Evolutionary conservation across 1,140 invertebrate genomes (phyloP), one percentile per base, ranked within the genome.

Genomic region (Zaprionus inermis): DNA sequence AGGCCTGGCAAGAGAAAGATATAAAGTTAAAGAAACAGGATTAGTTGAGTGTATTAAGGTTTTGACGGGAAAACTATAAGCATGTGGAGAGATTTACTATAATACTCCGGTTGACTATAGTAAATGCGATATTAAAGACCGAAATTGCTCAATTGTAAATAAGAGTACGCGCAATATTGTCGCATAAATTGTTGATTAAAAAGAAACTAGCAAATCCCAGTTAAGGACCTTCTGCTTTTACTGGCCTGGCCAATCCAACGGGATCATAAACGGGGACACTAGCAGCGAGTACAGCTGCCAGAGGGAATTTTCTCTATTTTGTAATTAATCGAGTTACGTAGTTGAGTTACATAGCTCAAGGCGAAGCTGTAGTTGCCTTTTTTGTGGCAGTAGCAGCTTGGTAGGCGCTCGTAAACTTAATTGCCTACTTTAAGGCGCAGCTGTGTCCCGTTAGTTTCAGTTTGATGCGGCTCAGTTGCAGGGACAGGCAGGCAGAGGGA

Each of bases 1-100:
- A 96, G 93, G 89, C 95, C 95, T 95, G 92, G 1, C 9, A 18
- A 16, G 57, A 22, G n/a, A 28, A 1, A 70, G 24, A 71, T 41
- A 63, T 28, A 56, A 7, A 66, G 4, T 20, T 7, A 30, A 10
- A 57, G 18, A 44, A n/a, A 30, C 0, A 67, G 20, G n/a, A 22
- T 44, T 24, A 22, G 12, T 30, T 16, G n/a, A 54, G 22, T 32
- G 30, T 5, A 4, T 32, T 32, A 6, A 3, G 6, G 28, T 28
- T 28, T 2, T 6, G 6, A 28, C 2, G 28, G 6, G 28, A 28
- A 6, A 2, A 28, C 28, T 28, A 28, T 28, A 28, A 38, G 36
- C n/a, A n/a, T n/a, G n/a, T n/a, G 36, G n/a, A 38, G 14, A 5
- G 36, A 0, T n/a, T 38, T 38, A 38, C n/a, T 38, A 38, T n/a